Conservation (phyloP, 2,888 invertebrate species). For the Aethes cnicana region DNA sequence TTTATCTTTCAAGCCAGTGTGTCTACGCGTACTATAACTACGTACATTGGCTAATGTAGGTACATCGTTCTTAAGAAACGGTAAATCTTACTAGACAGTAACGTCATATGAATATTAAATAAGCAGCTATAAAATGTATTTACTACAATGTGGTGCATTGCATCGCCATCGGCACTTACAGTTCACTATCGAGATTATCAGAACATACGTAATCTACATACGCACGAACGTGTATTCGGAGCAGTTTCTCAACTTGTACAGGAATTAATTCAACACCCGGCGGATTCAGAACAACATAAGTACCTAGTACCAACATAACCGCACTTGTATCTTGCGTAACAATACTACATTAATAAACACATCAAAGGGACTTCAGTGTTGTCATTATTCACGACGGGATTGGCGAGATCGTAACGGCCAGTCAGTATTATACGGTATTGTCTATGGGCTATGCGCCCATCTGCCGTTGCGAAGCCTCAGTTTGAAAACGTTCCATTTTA, state of each 20-base stretch:
- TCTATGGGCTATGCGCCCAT: slow-evolving; percentile 18
- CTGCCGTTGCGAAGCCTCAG: slow-evolving; percentile 22
- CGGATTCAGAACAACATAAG: slow-evolving; percentile 10
- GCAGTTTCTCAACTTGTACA: slow-evolving; percentile 9
- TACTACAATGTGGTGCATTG: no score
- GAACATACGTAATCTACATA: slow-evolving; percentile 2
- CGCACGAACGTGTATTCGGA: slow-evolving; percentile 6
- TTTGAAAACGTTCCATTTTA: slow-evolving; percentile 10
- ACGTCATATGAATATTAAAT: no score
- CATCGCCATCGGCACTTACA: neutral
- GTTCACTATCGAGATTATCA: neutral
- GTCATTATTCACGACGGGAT: slow-evolving; percentile 22
- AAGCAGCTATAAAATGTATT: no score
- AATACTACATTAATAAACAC: slow-evolving; percentile 20
- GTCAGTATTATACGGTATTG: slow-evolving; percentile 23
- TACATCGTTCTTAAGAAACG: no score
- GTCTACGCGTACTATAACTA: no score
- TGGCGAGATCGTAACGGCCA: slow-evolving; percentile 25
- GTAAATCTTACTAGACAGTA: no score
- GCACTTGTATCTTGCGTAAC: slow-evolving; percentile 20
- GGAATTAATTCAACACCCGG: slow-evolving; percentile 6
- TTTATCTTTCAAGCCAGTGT: no score
- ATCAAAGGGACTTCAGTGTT: slow-evolving; percentile 29
- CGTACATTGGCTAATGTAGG: no score
- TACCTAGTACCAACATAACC: slow-evolving; percentile 10